Evolutionary conservation across 2,113 vertebrate genomes (phyloP).

Genomic region (Hirundichthys speculiger): DNA sequence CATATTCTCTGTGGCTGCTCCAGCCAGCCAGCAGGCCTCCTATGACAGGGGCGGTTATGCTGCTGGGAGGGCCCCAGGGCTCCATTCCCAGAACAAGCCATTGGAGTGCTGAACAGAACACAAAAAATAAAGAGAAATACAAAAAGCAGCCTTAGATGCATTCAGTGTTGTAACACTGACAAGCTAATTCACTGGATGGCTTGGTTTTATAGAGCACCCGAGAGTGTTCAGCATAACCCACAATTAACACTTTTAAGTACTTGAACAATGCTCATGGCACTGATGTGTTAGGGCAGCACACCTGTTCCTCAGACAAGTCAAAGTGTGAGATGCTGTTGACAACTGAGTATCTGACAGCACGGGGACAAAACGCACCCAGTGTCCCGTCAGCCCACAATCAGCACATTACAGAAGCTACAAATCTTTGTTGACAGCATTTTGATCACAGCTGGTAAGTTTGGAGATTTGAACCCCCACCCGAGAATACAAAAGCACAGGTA

Average conservation of each 20-base stretch:
- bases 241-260: constrained; percentile 69
- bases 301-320: constrained; percentile 39
- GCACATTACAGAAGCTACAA: constrained; percentile 7
- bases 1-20: constrained; percentile 71
- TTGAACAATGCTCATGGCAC: constrained; percentile 57
- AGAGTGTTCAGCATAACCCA: constrained; percentile 63
- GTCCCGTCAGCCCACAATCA: constrained; percentile 14
- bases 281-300: constrained; percentile 45
- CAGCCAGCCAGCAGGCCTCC: constrained; percentile 71
- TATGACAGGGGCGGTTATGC: constrained; percentile 70
- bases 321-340: constrained; percentile 11
- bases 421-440: constrained; percentile 45
- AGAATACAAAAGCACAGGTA: constrained; percentile 45
- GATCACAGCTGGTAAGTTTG: constrained; percentile 44
- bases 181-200: constrained; percentile 69
- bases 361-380: constrained; percentile 34
- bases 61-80: constrained; percentile 61
- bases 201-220: constrained; percentile 62
- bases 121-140: constrained; percentile 47
- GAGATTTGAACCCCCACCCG: constrained; percentile 40
- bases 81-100: constrained; percentile 52
- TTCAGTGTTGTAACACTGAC: constrained; percentile 54
- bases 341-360: constrained; percentile 17
- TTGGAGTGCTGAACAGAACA: constrained; percentile 52
- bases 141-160: constrained; percentile 55